phyloP scores from a whole-genome alignment of 2,888 invertebrate species.

The Amphimallon solstitiale region DNA sequence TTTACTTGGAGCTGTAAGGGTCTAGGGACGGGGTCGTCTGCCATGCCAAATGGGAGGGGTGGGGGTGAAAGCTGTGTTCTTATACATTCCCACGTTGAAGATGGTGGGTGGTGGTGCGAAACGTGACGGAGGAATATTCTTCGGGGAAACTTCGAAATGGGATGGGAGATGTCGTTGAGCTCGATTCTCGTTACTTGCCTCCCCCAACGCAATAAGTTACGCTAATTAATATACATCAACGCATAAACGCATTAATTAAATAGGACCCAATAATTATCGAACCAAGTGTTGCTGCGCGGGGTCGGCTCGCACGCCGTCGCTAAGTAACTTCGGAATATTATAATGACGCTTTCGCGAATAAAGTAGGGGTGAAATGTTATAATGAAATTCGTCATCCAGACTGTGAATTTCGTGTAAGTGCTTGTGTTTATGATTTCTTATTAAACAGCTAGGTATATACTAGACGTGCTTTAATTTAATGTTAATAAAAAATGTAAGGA shows the following conservation, averaged over 20 bases:
- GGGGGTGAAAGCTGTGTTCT: background rate
- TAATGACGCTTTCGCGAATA: constrained; percentile 26
- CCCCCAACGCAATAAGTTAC: constrained; percentile 59
- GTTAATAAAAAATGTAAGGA: no score
- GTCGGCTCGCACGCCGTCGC: constrained; percentile 5
- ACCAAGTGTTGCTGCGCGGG: constrained; percentile 59
- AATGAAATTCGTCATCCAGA: no score
- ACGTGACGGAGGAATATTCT: constrained; percentile 37
- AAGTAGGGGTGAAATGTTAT: no score
- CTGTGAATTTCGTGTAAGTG: no score
- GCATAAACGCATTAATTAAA: constrained; percentile 65
- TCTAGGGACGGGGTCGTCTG: no score
- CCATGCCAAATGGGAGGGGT: background rate
- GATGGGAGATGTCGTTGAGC: constrained; percentile 26
- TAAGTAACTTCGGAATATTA: constrained; percentile 49
- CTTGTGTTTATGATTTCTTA: no score
- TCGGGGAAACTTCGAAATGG: constrained; percentile 22
- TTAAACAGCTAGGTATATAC: no score
- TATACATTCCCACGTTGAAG: constrained; percentile 55
- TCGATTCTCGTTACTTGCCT: constrained; percentile 22
- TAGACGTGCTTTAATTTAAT: no score
- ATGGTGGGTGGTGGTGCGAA: constrained; percentile 41
- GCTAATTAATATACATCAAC: constrained; percentile 65
- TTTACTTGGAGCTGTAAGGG: background rate
- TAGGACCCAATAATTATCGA: constrained; percentile 63